Evolutionary conservation across 1,140 invertebrate genomes (phyloP), one percentile per base, ranked within the genome.

Genomic region (Ectropis grisescens): DNA sequence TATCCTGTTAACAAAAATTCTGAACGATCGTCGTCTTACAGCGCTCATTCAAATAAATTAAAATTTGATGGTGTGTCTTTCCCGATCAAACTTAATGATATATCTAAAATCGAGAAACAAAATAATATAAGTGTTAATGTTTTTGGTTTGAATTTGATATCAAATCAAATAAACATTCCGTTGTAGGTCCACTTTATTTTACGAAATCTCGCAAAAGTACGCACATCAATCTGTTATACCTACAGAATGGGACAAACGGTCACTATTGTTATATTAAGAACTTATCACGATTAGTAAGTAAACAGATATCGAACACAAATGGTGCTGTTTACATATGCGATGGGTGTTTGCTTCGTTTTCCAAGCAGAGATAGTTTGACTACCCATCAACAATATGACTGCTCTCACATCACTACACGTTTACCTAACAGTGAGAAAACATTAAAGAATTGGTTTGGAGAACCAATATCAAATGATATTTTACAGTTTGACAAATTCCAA

Each of bases 61-160:
- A 70, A 79, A 14, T 75, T 71, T 49, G 29, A 46, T 26, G 51
- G 48, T 32, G 32, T 82, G n/a, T 32, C 47, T 11, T 80, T 81
- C 43, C 72, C 69, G 5, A 50, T 76, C 7, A 52, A 60, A 48
- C 41, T 80, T 34, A 41, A 32, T 22, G 58, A 75, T 54, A 59
- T 80, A 28, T 11, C 19, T 30, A 66, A 60, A 54, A 53, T 80
- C 37, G 67, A 78, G 55, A 44, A 51, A 33, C 33, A 60, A 33
- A 82, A 80, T 55, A 49, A 59, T 49, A 44, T 80, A 3, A 58
- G 52, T 42, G 50, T 59, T 7, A 59, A 59, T 33, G 48, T 60
- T 38, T 60, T 47, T 33, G 45, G 45, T 15, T 37, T 60, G 43
- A 66, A 38, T 51, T 33, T n/a, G 31, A 59, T 32, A 29, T 14